phyloP scores from a whole-genome alignment of 1,140 invertebrate genomes.

The Drosophila leontia region DNA sequence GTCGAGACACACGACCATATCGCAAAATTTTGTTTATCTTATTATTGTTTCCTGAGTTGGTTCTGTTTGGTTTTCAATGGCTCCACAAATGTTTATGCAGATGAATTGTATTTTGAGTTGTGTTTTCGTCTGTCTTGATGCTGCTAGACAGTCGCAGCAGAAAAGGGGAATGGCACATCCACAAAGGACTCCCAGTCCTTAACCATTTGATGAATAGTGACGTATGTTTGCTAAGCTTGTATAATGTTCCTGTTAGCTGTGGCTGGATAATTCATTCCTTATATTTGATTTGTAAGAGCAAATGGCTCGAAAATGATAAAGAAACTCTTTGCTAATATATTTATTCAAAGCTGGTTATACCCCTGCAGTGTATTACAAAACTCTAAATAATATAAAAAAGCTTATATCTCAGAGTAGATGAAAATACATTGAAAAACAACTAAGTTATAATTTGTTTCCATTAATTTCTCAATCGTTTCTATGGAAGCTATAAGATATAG shows the following conservation, averaged over 20 bases:
- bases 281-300: neutral
- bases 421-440: too few species aligned
- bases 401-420: too few species aligned
- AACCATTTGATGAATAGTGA: conserved; percentile 61
- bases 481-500: too few species aligned
- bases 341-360: too few species aligned
- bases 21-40: conserved; percentile 50
- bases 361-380: too few species aligned
- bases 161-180: conserved; percentile 1
- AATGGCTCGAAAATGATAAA: neutral
- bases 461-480: too few species aligned
- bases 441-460: too few species aligned
- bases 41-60: conserved; percentile 46
- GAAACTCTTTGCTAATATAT: too few species aligned
- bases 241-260: conserved; percentile 60
- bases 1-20: neutral
- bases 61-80: conserved; percentile 76
- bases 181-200: conserved; percentile 26
- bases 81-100: conserved; percentile 81
- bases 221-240: conserved; percentile 67
- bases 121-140: conserved; percentile 62
- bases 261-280: neutral
- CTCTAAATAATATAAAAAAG: too few species aligned
- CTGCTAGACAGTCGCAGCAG: conserved; percentile 9
- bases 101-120: conserved; percentile 81